Evolutionary conservation across 35 echinoderm and acorn worm genomes (phyloP), one percentile per base, ranked within the genome.

Genomic region (Ptychodera flava): DNA sequence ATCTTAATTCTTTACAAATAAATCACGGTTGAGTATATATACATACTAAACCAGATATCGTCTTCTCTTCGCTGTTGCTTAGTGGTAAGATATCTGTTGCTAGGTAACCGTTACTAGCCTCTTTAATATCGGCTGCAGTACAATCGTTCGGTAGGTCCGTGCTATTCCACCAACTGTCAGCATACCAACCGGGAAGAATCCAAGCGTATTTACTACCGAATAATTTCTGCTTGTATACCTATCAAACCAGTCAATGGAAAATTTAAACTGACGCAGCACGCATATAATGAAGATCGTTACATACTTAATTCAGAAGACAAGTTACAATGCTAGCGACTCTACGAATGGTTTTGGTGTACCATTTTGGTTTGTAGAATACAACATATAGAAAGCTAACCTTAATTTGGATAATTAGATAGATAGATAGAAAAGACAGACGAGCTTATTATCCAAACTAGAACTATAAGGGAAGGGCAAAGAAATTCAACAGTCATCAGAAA

Each of bases 11-110:
- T n/a, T n/a, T n/a, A n/a, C n/a, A n/a, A n/a, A n/a, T n/a, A n/a
- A n/a, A n/a, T n/a, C n/a, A n/a, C 45, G 45, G 6, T 64, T 6
- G 6, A 64, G 45, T 64, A 64, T 15, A 33, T 35, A 81, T 30
- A 31, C 95, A 87, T 92, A 97, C 95, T 76, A 76, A 87, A 80
- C 95, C 95, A 28, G 92, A 94, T 85, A 94, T 93, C 0, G 95
- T 97, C 28, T 34, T 75, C 30, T 97, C 95, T 31, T 88, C 81
- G 33, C 85, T 86, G 1, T 89, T 85, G 80, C 95, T 97, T 6
- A 97, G 77, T 29, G 89, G 90, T 10, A 97, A 84, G 14, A 97
- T 94, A 38, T 97, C 95, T 1, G 95, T 97, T 0, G 86, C 90
- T 31, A 97, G 91, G 38, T 92, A 97, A 16, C 92, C 95, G 22